These are phyloP conservation scores for Calosoma granatense DNA, from an alignment of 1,140 invertebrate species.

Conservation along the genomic window DNA sequence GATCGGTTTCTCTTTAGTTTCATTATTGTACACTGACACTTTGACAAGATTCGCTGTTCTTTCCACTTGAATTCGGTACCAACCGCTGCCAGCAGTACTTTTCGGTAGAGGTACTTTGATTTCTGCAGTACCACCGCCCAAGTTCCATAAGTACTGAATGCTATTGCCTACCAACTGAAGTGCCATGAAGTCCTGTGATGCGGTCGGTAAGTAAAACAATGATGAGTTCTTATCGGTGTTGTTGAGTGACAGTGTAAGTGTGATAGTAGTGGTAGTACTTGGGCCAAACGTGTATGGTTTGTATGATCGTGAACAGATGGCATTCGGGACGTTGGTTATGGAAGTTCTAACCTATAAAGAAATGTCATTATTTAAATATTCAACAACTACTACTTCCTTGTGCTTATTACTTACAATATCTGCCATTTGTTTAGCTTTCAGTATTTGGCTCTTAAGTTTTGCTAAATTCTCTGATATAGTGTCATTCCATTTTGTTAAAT, in stretches of 20 bases:
- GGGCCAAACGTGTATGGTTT: background rate
- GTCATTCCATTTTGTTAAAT: slow-evolving; percentile 50
- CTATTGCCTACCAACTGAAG: slow-evolving; percentile 68
- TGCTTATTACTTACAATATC: slow-evolving; percentile 56
- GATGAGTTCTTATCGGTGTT: slow-evolving; percentile 35
- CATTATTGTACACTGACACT: slow-evolving; percentile 41
- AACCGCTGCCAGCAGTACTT: background rate
- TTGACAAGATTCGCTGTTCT: slow-evolving; percentile 47
- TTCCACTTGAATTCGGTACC: background rate
- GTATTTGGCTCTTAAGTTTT: slow-evolving; percentile 60
- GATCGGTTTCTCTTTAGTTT: background rate
- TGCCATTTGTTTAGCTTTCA: slow-evolving; percentile 67
- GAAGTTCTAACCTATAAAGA: background rate
- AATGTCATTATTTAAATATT: too few relatives aligned
- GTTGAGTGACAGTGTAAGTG: slow-evolving; percentile 27
- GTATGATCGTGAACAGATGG: background rate
- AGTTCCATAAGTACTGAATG: slow-evolving; percentile 66
- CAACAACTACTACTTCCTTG: slow-evolving; percentile 25
- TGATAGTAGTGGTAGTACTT: background rate
- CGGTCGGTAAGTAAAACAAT: slow-evolving; percentile 37
- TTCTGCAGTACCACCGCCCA: slow-evolving; percentile 47
- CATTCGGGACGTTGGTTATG: background rate
- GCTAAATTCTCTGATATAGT: slow-evolving; percentile 50
- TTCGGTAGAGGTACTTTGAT: background rate
- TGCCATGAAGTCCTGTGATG: slow-evolving; percentile 58